A percentile compares a stretch with the other conserved stretches of the same genome.
These are phyloP conservation scores for Pseudoatta argentina DNA, from an alignment of 1,140 invertebrate species.

Conservation along the genomic window DNA sequence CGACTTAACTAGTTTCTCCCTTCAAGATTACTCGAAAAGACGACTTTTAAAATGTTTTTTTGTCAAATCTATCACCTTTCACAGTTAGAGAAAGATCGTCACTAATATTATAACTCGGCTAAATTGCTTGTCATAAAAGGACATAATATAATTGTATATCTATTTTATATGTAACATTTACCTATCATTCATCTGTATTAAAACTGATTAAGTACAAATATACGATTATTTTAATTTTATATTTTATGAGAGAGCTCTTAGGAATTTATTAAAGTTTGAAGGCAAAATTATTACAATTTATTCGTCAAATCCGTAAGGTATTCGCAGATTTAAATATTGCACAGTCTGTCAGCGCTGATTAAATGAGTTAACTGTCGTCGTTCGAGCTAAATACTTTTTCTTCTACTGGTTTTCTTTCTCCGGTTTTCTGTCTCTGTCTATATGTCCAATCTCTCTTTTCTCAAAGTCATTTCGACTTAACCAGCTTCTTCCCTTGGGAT, in stretches of 20 bases:
- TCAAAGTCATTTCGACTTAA: slow-evolving; percentile 46
- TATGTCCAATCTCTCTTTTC: slow-evolving; percentile 28
- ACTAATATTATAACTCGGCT: not conserved
- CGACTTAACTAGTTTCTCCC: slow-evolving; percentile 10
- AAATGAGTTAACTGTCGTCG: slow-evolving; percentile 19
- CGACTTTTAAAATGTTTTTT: not conserved
- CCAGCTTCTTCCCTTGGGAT: slow-evolving; percentile 29
- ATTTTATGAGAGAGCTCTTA: not conserved
- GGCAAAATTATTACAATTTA: not conserved
- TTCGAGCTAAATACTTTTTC: slow-evolving; percentile 15
- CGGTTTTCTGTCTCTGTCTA: slow-evolving; percentile 1
- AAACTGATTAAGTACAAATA: not conserved
- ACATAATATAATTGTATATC: not conserved
- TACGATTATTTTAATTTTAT: not conserved
- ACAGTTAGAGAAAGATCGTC: not conserved
- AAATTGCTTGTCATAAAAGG: not conserved
- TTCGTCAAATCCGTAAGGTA: not conserved
- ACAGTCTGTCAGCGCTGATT: not conserved
- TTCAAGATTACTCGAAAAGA: slow-evolving; percentile 18
- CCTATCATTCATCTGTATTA: not conserved
- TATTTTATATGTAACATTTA: not conserved
- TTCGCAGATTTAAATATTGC: slow-evolving; percentile 14
- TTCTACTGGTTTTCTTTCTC: not conserved
- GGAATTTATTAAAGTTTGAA: not conserved
- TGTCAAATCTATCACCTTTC: slow-evolving; percentile 12